Evolutionary conservation across 2,797 vertebrate genomes (phyloP).

Genomic region (Uromys caudimaculatus): DNA sequence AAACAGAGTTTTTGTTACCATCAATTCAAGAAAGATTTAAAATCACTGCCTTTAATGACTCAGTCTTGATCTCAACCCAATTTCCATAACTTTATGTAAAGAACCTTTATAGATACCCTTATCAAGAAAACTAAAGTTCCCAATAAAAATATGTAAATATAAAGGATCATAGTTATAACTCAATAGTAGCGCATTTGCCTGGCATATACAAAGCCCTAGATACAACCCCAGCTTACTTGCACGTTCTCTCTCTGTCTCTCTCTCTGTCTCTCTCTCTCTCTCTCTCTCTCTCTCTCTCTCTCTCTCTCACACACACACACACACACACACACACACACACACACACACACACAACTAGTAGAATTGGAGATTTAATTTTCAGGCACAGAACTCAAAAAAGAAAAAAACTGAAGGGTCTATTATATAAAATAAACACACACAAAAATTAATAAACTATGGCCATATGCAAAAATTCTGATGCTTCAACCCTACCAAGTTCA

Average conservation of each 20-base stretch:
- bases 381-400: background rate
- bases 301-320: background rate
- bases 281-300: no score
- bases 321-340: background rate
- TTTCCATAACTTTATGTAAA: background rate
- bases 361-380: background rate
- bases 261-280: background rate
- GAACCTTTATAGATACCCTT: background rate
- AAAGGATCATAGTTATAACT: background rate
- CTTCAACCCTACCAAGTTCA: background rate
- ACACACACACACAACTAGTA: background rate
- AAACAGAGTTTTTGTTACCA: background rate
- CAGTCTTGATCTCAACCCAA: background rate
- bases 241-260: no score
- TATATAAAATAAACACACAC: background rate
- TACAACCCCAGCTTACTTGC: background rate
- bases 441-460: background rate
- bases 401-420: background rate
- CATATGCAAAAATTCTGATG: background rate
- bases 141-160: constrained; percentile 26
- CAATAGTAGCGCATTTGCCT: background rate
- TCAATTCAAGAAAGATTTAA: constrained; percentile 38
- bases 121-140: constrained; percentile 37
- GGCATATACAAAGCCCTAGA: background rate
- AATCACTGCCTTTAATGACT: constrained; percentile 23